Evolutionary conservation across 2,888 invertebrate species (phyloP), one percentile per base, ranked within the genome.

Genomic region (Synanthedon vespiformis): DNA sequence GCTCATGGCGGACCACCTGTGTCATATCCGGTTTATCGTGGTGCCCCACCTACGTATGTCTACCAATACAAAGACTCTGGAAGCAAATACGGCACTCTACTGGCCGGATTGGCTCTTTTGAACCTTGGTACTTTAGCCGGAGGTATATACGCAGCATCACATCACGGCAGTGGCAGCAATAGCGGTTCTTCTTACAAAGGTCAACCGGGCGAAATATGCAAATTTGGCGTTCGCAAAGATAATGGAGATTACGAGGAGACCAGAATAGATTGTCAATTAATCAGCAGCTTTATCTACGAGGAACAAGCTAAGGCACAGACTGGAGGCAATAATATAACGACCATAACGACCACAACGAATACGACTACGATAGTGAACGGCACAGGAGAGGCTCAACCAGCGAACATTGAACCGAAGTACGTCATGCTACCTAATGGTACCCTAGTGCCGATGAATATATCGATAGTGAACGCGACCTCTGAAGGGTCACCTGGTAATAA

Each of bases 381-480:
- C 4, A 50, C 49, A 18, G 55, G 51, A n/a, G 53, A 41, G 1
- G 16, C 51, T 22, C 41, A 51, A 3, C 53, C 51, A 18, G 40
- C 52, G 51, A 16, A 52, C 49, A 40, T 18, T 51, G 41, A 40
- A n/a, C 40, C 54, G 40, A 51, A 49, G 50, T 57, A 52, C 48
- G 53, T 49, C 40, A 52, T 57, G 55, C 44, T 58, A 6, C 53
- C 57, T 12, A 56, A 58, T 50, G 60, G 59, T 8, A 57, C 59
- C 4, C 18, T 57, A n/a, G 53, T 59, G 48, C 54, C 57, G 13
- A 50, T 22, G n/a, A 55, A 54, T 40, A 11, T 13, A 14, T 54
- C 54, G 40, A 63, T 71, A 58, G 58, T 55, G 11, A 72, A 64
- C 56, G 58, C 55, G 27, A 61, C 67, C 3, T 13, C 61, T 48